Evolutionary conservation across 2,797 vertebrate genomes (phyloP), one percentile per base, ranked within the genome.

Genomic region (Emydoidea blandingii): DNA sequence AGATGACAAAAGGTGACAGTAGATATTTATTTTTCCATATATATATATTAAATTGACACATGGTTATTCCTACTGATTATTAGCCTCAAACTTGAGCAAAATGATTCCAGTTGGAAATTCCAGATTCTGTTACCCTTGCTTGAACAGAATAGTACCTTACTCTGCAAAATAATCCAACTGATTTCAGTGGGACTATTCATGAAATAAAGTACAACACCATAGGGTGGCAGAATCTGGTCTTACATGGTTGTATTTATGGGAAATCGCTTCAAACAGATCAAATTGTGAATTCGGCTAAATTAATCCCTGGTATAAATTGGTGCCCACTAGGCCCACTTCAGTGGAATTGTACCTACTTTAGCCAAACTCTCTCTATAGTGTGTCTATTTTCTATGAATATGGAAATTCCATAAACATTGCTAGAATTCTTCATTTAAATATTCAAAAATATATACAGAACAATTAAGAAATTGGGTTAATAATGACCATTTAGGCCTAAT

Each of bases 191-290:
- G 7, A 14, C 12, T 49, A 10, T 6, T 57, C 76, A 83, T 68
- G 62, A 89, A 89, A 88, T 8, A 5, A 83, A 1, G 0, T 0
- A 4, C 29, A 83, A 0, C 44, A 2, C 47, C 0, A 1, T 1
- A 5, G 25, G 4, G 18, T 56, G 18, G 49, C 34, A 90, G 47
- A 62, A 11, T 62, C 2, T 76, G 52, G n/a, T 0, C 11, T 27
- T 27, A 79, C 83, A 41, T 1, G 4, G 6, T 29, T 49, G 11
- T 44, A 78, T 74, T 18, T 57, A 8, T 49, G 31, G 91, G 57
- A 76, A 90, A 2, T 3, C 81, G 4, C 83, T 88, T 88, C 62
- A 91, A 37, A 16, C 47, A 5, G 72, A 54, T 82, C 50, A 88
- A 8, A 4, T 8, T 2, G 2, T 3, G 1, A 65, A n/a, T 65